Evolutionary conservation across 1,140 invertebrate genomes (phyloP), one percentile per base, ranked within the genome.

Genomic region (Helicoverpa zea): DNA sequence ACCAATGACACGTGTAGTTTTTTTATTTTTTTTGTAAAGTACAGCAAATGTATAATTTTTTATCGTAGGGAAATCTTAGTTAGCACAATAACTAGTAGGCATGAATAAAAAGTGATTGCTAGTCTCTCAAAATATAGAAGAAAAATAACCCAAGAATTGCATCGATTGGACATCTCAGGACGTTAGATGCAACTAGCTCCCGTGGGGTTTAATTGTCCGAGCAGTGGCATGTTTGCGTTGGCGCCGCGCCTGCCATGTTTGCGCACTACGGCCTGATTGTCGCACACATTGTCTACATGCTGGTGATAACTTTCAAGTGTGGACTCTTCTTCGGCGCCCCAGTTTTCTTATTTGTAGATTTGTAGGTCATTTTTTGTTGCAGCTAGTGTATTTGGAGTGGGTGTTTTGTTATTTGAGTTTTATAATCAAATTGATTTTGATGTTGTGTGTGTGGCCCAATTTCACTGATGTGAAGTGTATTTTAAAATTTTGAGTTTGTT

Each of bases 241-340:
- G 82, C 84, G 87, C 82, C 84, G 82, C 85, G 82, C 87, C 86
- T 86, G 52, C 73, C n/a, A 10, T 84, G 86, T 90, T 90, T 89
- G 84, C 80, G n/a, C 73, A 87, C 84, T 83, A 81, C 84, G 73
- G 81, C 73, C 82, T 75, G 77, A 79, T 82, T 75, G 74, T 82
- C 75, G 66, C 79, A 73, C 66, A 80, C 83, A 51, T 66, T 80
- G 78, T 77, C 81, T 72, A 80, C 74, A 58, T 18, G 5, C 74
- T 64, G 23, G 51, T 35, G 49, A 77, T 64, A 79, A 54, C 49
- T 70, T 49, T 30, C 64, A 68, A 64, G 47, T 49, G 47, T 30
- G 43, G 18, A 18, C 73, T 10, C 52, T 73, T 43, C 52, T 73
- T 51, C 13, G 43, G 43, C 13, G 66, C 10, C 23, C 63, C 16